Base-by-base conservation (phyloP, 2,113 vertebrate genomes). In the Cochlearius cochlearius region DNA sequence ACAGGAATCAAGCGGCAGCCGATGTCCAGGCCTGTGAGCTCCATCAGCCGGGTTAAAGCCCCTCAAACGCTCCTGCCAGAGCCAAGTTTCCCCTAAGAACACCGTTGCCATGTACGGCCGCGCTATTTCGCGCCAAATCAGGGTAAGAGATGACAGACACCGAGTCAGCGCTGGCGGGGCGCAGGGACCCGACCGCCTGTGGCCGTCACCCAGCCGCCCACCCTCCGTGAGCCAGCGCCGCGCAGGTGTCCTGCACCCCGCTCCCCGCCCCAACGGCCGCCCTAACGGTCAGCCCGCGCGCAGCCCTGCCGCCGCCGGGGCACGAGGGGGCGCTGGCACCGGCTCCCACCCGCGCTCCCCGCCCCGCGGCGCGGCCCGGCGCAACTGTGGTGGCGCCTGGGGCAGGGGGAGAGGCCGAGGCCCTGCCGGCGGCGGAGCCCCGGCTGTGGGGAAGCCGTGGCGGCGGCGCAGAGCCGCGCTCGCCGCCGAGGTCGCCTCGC, bases 241-340 rank as follows among this genome's bases (percentile, higher is more conserved):
- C 77, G 53, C 98, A 98, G 60, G 98, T 66, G 32, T 99, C 97
- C 92, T 97, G 20, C 34, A 17, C 34, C 12, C 18, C 39, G 5
- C 22, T 34, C 34, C 32, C 52, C 6, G 32, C 43, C 19, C 56
- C 43, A 18, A 11, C 55, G 32, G 43, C 25, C 50, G 62, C 18
- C 18, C 47, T 12, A 49, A 49, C 47, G 47, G 47, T 11, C 47
- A 21, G 43, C 43, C 47, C 21, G 21, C 47, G 47, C 47, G 43
- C 21, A 22, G 47, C 21, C 47, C 47, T 6, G 43, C 43, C 43
- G 43, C 43, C 43, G 43, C 43, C 41, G 41, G 41, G 41, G 29
- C 53, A 30, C 29, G 18, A 29, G 53, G 53, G 16, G 53, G 53
- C 29, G 53, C 53, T 10, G 52, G 49, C 49, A 23, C 49, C 49